Evolutionary conservation across 1,140 invertebrate genomes (phyloP).

Genomic region (Agrypnia vestita): DNA sequence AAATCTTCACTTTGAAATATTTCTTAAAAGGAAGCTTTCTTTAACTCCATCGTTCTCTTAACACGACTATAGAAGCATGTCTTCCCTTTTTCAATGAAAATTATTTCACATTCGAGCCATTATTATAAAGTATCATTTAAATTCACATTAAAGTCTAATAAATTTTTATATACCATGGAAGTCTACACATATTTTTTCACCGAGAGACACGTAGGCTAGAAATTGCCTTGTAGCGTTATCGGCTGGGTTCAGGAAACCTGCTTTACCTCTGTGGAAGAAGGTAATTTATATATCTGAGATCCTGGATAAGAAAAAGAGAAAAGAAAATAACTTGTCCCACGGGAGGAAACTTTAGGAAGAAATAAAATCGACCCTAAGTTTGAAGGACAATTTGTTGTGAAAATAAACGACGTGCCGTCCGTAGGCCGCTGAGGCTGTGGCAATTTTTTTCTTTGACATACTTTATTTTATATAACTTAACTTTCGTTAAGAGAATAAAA

Average conservation of each 20-base stretch:
- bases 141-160: slow-evolving; percentile 7
- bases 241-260: slow-evolving; percentile 29
- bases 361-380: slow-evolving; percentile 46
- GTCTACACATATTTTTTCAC: slow-evolving; percentile 18
- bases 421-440: neutral
- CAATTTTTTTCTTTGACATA: slow-evolving; percentile 26
- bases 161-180: slow-evolving; percentile 14
- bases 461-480: neutral
- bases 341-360: slow-evolving; percentile 40
- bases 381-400: slow-evolving; percentile 50
- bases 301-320: slow-evolving; percentile 34
- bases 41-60: no score
- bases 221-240: slow-evolving; percentile 41
- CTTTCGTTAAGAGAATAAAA: neutral
- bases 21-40: no score
- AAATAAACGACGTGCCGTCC: slow-evolving; percentile 37
- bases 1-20: no score
- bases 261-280: slow-evolving; percentile 24
- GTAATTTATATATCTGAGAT: slow-evolving; percentile 45
- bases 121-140: slow-evolving; percentile 12
- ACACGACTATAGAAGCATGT: no score
- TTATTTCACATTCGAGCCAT: no score
- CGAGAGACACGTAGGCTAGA: slow-evolving; percentile 32
- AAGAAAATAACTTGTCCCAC: slow-evolving; percentile 40
- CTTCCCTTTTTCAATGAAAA: no score